phyloP scores from a whole-genome alignment of 1,140 invertebrate genomes.

The Cydia splendana region DNA sequence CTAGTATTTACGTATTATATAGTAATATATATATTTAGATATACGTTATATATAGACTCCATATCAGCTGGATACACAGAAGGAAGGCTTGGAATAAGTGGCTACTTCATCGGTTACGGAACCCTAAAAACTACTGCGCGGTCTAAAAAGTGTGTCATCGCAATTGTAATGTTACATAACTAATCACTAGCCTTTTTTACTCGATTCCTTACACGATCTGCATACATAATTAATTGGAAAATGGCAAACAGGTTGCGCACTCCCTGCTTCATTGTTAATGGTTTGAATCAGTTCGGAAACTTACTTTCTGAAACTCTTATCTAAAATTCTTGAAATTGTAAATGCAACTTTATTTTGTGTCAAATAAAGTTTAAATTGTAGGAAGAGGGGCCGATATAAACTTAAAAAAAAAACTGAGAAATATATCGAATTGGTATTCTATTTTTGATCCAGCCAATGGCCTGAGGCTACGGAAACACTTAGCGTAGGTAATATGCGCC shows the following conservation, averaged over 20 bases:
- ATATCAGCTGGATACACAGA: too few relatives aligned
- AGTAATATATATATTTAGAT: too few relatives aligned
- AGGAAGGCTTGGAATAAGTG: too few relatives aligned
- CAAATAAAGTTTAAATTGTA: neutral
- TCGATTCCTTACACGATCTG: slow-evolving; percentile 6
- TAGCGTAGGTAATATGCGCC: slow-evolving; percentile 20
- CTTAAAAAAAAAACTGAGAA: neutral
- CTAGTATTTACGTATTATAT: too few relatives aligned
- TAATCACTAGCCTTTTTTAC: slow-evolving; percentile 1
- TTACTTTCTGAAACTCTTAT: neutral
- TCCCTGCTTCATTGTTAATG: slow-evolving; percentile 19
- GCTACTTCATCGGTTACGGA: neutral
- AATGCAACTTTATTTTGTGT: neutral
- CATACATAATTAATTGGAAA: slow-evolving; percentile 24
- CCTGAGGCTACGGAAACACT: slow-evolving; percentile 8
- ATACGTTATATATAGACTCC: too few relatives aligned
- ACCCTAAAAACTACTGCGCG: slow-evolving; percentile 2
- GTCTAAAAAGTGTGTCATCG: slow-evolving; percentile 10
- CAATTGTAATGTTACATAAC: slow-evolving; percentile 13
- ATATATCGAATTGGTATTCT: slow-evolving; percentile 24
- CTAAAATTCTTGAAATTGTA: neutral
- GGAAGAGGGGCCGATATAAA: neutral
- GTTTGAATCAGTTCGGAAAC: neutral
- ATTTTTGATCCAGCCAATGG: slow-evolving; percentile 20
- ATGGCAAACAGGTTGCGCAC: slow-evolving; percentile 20